Evolutionary conservation across 30 jellyfish, hydroid and myxozoan genomes (phyloP).

Genomic region (Calvadosia cruxmelitensis): DNA sequence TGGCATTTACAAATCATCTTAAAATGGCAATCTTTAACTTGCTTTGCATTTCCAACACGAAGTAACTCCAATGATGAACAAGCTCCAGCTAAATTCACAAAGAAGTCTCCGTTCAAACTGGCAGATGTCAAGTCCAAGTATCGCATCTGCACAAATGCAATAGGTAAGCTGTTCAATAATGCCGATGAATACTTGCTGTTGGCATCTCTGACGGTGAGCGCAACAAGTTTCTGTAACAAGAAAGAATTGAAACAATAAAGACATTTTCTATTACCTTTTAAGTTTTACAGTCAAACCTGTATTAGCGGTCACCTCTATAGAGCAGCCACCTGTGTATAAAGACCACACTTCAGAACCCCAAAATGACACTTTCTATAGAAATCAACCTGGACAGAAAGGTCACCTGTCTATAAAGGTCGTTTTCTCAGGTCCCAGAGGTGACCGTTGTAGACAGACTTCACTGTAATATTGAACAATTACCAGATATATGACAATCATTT

Average conservation of each 20-base stretch:
- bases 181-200: neutral
- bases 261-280: too few species aligned
- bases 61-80: neutral
- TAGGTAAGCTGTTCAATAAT: neutral
- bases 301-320: neutral
- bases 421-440: neutral
- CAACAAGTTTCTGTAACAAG: neutral
- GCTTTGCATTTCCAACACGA: neutral
- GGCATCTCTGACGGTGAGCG: neutral
- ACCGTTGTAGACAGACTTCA: neutral
- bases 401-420: neutral
- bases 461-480: neutral
- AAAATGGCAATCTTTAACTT: neutral
- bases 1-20: neutral
- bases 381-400: neutral
- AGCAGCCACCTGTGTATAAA: neutral
- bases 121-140: neutral
- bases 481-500: too few species aligned
- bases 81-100: neutral
- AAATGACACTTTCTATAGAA: neutral
- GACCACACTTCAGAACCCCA: neutral
- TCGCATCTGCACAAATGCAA: neutral
- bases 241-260: neutral
- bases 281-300: slow-evolving; percentile 1
- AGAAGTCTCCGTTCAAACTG: neutral